Evolutionary conservation across 2,113 vertebrate genomes (phyloP).

Genomic region (Ctenomys sociabilis): DNA sequence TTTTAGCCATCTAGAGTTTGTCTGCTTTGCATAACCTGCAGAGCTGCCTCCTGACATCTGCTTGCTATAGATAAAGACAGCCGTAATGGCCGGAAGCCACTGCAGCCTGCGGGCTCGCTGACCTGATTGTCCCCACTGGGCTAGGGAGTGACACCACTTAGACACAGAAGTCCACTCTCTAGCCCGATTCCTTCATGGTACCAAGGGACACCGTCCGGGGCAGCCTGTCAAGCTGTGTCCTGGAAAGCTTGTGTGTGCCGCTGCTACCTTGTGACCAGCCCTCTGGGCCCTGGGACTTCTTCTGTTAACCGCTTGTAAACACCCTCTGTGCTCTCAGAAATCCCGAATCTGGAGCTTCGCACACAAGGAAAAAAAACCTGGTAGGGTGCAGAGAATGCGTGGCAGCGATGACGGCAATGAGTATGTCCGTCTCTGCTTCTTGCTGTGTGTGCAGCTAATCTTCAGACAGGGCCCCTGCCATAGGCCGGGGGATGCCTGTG

Average conservation of each 20-base stretch:
- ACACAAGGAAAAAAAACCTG: background rate
- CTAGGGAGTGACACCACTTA: background rate
- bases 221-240: background rate
- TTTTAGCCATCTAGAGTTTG: background rate
- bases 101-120: background rate
- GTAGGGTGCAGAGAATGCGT: background rate
- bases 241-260: background rate
- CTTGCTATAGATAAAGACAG: too few species aligned
- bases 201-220: background rate
- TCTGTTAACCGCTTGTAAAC: too few species aligned
- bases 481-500: background rate
- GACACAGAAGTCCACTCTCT: too few species aligned
- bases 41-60: background rate
- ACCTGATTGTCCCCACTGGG: background rate
- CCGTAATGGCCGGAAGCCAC: background rate
- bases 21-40: background rate
- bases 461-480: background rate
- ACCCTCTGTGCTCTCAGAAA: background rate
- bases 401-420: background rate
- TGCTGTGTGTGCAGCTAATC: too few species aligned
- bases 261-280: background rate
- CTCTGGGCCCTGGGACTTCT: background rate
- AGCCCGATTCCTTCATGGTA: too few species aligned
- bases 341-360: background rate
- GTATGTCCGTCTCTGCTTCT: too few species aligned